Base-by-base conservation (phyloP, 2,797 vertebrate species). In the Peromyscus eremicus region DNA sequence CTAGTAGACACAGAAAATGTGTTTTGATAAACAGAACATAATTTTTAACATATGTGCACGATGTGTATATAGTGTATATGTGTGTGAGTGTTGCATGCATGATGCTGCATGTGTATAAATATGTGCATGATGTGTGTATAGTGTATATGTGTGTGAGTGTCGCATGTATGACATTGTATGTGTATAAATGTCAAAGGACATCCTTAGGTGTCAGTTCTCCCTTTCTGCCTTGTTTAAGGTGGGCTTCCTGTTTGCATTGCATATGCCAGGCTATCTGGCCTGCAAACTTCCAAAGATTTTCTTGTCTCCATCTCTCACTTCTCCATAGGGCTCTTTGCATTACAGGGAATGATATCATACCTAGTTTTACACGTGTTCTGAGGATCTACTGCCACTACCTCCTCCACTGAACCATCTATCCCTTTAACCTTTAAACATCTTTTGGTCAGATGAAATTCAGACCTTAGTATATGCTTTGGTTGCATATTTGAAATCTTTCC, bases 401-500 rank as follows among this genome's bases (percentile, higher is more conserved):
- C 68, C 21, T 43, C 16, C n/a, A 73, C 3, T 43, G 27, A 73
- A 16, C 5, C 17, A 19, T 29, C n/a, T 27, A 29, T 29, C n/a
- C 57, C 68, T 57, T 40, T 40, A 40, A 25, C 29, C 6, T 43
- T 27, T 40, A 57, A 46, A 34, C 12, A 49, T 46, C 4, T 9
- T 95, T 77, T 62, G 19, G 0, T 84, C 70, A 89, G 37, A 46
- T 75, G 17, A 84, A 94, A 81, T 86, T 82, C 46, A 92, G 32
- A 92, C 5, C 17, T 77, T 64, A 68, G 4, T 64, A 13, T 75
- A 40, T 11, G 12, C 75, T 92, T 93, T 73, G 27, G 70, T 40
- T 43, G 17, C n/a, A 12, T 77, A 82, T 70, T 97, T 94, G 91
- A 96, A 60, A 21, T 79, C 81, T 92, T 76, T 21, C 34, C 0